Evolutionary conservation across 2,113 vertebrate genomes (phyloP), one percentile per base, ranked within the genome.

Genomic region (Micronycteris hirsuta): DNA sequence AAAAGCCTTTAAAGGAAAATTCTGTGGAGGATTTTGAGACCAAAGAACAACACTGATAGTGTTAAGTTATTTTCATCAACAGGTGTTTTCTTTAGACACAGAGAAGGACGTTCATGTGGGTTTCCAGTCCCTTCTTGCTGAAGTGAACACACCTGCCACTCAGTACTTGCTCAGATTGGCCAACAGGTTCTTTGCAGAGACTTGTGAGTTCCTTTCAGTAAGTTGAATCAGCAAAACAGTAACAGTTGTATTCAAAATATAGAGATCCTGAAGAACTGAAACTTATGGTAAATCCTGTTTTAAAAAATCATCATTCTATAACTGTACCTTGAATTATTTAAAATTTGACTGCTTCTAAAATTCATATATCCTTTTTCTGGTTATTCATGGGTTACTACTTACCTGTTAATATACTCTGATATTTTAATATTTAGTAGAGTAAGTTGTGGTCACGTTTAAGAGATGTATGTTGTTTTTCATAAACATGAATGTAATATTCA

Each of bases 131-230:
- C 95, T 98, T 47, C 89, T 97, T 11, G 16, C 52, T 10, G 80
- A 76, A 52, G 68, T 98, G 41, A 97, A 97, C 77, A 93, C 95
- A 65, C 67, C 95, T 2, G 97, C 96, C 19, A 36, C 63, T 4
- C 36, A 93, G 26, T 92, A 93, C 47, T 11, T 89, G 56, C 96
- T 98, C 28, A 96, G 70, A 81, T 88, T 3, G 0, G 97, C 97
- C 92, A 98, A 93, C 70, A 90, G 95, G 49, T 73, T 98, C n/a
- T 98, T 96, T 80, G 97, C 94, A 82, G 96, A 98, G 65, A 96
- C 81, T 0, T 97, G 41, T 24, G 17, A 92, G 22, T 97, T 98
- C 26, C 28, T 96, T 31, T 7, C 56, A 2, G 98, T 98, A 94
- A 97, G 97, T 92, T 84, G 17, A 83, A 19, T 36, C 24, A 52